Conservation (phyloP, 2,113 vertebrate genomes). For the Sorex fumeus region DNA sequence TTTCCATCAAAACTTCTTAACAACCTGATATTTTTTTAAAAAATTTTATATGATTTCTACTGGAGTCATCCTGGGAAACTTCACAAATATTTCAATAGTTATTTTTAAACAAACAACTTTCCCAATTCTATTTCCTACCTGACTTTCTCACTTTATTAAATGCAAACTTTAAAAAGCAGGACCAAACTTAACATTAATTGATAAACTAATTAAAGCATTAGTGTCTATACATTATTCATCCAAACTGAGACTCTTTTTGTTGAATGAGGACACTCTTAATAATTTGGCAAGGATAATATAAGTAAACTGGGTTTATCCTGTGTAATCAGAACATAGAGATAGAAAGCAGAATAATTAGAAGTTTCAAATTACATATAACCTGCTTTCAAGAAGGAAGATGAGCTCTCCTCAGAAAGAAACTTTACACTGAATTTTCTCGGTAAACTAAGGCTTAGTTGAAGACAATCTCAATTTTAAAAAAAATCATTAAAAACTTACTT, state of each 20-base stretch:
- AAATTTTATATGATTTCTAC: constrained; percentile 74
- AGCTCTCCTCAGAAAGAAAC: background rate
- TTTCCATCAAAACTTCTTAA: constrained; percentile 71
- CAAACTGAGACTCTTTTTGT: background rate
- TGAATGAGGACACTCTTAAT: background rate
- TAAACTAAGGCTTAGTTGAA: constrained; percentile 35
- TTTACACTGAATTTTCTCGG: constrained; percentile 3
- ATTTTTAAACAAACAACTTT: constrained; percentile 72
- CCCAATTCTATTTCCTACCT: constrained; percentile 48
- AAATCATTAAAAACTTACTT: background rate
- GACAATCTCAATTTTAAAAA: background rate
- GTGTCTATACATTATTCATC: background rate
- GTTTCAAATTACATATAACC: constrained; percentile 8
- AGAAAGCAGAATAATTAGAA: constrained; percentile 14
- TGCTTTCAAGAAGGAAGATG: background rate
- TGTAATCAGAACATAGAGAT: background rate
- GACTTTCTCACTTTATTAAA: constrained; percentile 50
- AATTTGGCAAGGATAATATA: constrained; percentile 29
- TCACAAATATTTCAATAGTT: constrained; percentile 63
- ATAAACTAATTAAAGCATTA: background rate
- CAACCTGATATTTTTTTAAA: constrained; percentile 33
- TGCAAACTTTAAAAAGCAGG: constrained; percentile 33
- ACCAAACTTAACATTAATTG: constrained; percentile 48
- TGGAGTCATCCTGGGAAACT: constrained; percentile 66
- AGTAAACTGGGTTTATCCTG: background rate